Evolutionary conservation across 2,797 vertebrate species (phyloP).

Genomic region (Rhabdomys pumilio): DNA sequence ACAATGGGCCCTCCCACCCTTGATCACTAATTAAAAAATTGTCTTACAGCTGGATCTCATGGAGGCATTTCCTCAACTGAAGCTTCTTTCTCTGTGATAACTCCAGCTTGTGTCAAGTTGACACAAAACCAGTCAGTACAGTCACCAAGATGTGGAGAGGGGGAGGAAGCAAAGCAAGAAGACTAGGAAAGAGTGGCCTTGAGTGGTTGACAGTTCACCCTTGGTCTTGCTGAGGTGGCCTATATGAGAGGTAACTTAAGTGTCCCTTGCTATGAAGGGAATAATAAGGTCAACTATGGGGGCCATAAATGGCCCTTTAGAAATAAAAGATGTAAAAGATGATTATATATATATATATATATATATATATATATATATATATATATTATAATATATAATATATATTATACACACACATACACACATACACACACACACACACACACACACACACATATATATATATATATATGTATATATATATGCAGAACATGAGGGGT

Average conservation of each 20-base stretch:
- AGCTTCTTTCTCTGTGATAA: too few species aligned
- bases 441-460: too few species aligned
- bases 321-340: neutral
- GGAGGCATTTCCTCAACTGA: too few species aligned
- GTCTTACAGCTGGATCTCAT: too few species aligned
- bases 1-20: too few species aligned
- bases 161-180: rapidly evolving
- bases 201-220: neutral
- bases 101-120: too few species aligned
- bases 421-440: too few species aligned
- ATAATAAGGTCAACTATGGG: neutral
- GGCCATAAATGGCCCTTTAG: neutral
- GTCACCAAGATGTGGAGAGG: neutral
- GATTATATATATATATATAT: rapidly evolving
- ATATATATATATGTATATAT: rapidly evolving
- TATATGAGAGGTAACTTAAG: neutral
- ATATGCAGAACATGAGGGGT: rapidly evolving
- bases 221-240: neutral
- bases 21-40: too few species aligned
- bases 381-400: too few species aligned
- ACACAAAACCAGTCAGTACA: too few species aligned
- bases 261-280: neutral
- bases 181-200: neutral
- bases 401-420: too few species aligned
- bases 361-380: too few species aligned